Evolutionary conservation across 2,888 invertebrate genomes (phyloP).

Genomic region (Octodonta nipae): DNA sequence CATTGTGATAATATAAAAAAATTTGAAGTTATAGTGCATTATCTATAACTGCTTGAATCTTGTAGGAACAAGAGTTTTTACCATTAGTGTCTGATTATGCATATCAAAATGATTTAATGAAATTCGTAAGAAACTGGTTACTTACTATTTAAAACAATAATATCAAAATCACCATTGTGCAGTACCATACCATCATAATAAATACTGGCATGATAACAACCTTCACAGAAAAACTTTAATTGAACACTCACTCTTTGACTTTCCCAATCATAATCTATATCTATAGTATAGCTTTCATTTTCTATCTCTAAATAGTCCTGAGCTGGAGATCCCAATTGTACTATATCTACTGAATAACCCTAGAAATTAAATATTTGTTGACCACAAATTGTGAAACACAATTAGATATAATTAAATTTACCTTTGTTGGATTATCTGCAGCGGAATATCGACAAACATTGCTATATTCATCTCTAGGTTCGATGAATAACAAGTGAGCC

Average conservation of each 20-base stretch:
- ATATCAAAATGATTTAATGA: constrained; percentile 3
- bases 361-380: constrained; percentile 24
- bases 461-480: constrained; percentile 83
- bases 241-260: constrained; percentile 65
- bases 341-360: constrained; percentile 50
- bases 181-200: constrained; percentile 60
- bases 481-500: constrained; percentile 65
- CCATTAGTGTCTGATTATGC: too few species aligned
- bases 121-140: constrained; percentile 14
- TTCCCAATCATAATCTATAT: constrained; percentile 62
- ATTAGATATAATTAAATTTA: too few species aligned
- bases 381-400: constrained; percentile 4
- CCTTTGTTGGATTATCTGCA: constrained; percentile 43
- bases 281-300: constrained; percentile 40
- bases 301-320: constrained; percentile 33
- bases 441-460: constrained; percentile 60
- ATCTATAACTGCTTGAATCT: too few species aligned
- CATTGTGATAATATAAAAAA: too few species aligned
- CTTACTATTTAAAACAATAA: constrained; percentile 78
- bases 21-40: too few species aligned
- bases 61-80: too few species aligned
- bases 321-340: constrained; percentile 43
- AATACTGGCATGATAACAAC: constrained; percentile 70
- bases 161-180: constrained; percentile 82
- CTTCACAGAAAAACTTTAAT: constrained; percentile 65